phyloP scores from a whole-genome alignment of 2,888 invertebrate genomes.

The Odontocerum albicorne region DNA sequence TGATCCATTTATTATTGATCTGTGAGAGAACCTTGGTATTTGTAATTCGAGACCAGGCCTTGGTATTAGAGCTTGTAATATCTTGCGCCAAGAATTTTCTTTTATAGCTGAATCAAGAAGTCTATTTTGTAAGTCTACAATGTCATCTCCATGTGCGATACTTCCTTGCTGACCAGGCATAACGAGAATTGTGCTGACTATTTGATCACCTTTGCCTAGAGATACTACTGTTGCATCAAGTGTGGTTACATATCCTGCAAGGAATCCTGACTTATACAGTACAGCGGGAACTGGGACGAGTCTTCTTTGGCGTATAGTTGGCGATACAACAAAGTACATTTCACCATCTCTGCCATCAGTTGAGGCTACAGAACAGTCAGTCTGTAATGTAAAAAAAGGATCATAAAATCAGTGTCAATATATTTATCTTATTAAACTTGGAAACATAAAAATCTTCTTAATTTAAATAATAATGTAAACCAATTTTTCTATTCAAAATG shows the following conservation, averaged over 20 bases:
- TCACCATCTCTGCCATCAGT: conserved; percentile 80
- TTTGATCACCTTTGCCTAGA: conserved; percentile 69
- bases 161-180: conserved; percentile 87
- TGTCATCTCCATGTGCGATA: conserved; percentile 75
- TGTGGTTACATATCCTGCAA: conserved; percentile 83
- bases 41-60: conserved; percentile 79
- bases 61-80: conserved; percentile 73
- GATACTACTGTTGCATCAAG: conserved; percentile 83
- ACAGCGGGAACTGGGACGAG: conserved; percentile 83
- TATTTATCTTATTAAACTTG: too few relatives aligned
- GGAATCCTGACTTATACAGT: conserved; percentile 73
- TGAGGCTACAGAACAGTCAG: conserved; percentile 75
- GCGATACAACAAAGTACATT: conserved; percentile 83
- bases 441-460: too few relatives aligned
- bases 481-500: too few relatives aligned
- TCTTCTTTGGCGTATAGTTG: conserved; percentile 75
- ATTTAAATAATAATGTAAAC: too few relatives aligned
- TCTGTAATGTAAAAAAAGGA: conserved; percentile 60
- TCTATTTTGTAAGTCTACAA: conserved; percentile 72
- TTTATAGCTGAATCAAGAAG: conserved; percentile 67
- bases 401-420: not conserved
- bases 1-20: conserved; percentile 81
- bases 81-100: conserved; percentile 71
- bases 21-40: conserved; percentile 80
- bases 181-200: conserved; percentile 77